These are phyloP conservation scores for Grammomys dolichurus DNA, from an alignment of 2,113 vertebrate genomes.

Conservation along the genomic window DNA sequence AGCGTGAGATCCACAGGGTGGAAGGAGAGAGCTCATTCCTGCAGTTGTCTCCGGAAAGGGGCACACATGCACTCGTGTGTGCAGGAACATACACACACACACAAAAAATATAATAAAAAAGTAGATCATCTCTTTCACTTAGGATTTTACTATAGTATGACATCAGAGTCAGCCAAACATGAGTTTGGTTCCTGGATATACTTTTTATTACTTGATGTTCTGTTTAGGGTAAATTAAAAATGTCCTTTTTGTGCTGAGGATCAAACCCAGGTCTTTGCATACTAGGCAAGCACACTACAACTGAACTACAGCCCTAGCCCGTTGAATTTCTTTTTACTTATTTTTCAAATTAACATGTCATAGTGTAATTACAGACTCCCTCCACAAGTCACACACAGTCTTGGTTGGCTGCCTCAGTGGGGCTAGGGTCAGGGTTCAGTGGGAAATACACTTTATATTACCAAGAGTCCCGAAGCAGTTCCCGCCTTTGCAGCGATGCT, in stretches of 20 bases:
- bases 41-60: neutral
- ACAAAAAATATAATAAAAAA: neutral
- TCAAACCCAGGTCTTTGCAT: neutral
- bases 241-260: neutral
- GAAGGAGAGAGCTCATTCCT: neutral
- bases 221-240: neutral
- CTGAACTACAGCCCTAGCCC: neutral
- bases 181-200: neutral
- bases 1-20: neutral
- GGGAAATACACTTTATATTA: neutral
- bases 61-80: fast-evolving
- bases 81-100: neutral
- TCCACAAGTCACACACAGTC: too few species aligned
- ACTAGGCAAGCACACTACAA: neutral
- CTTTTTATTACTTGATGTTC: conserved; percentile 4
- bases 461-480: neutral
- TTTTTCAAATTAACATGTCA: conserved; percentile 51
- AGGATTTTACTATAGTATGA: neutral
- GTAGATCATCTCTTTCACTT: neutral
- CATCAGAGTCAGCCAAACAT: neutral
- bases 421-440: neutral
- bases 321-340: neutral
- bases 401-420: neutral
- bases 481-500: neutral
- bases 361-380: neutral